Evolutionary conservation across 2,888 invertebrate genomes (phyloP), one percentile per base, ranked within the genome.

Genomic region (Habroteleia sp.): DNA sequence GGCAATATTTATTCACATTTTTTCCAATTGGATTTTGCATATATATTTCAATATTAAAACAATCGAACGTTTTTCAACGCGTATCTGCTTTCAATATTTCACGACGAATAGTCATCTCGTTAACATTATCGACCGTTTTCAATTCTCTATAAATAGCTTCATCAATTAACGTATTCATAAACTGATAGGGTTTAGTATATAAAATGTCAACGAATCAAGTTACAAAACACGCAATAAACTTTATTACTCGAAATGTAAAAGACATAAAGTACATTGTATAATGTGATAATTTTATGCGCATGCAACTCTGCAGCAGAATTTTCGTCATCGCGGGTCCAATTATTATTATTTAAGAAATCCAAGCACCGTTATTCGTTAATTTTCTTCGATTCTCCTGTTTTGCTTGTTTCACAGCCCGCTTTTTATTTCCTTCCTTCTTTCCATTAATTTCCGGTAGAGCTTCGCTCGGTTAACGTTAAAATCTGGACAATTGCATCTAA

Each of bases 401-500:
- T 27, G 27, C 44, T 48, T 10, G 41, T 17, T 29, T 17, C 25
- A 31, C 29, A 6, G n/a, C n/a, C 35, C 33, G 5, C 13, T 33
- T 48, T 37, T 16, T 25, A 8, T 17, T 50, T 50, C 8, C 33
- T 25, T 6, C 7, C 10, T 50, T 44, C 13, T 23, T 56, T 41
- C 27, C 48, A 25, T 50, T 68, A 48, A 33, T 54, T 65, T 37
- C 50, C 17, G 39, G 33, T 31, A 11, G n/a, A 41, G 42, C 46
- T 17, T 48, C 8, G 17, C 27, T 25, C 41, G 48, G 35, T 46
- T 46, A 54, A 56, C 54, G 46, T 46, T 29, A 46, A 54, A 56
- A 20, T 10, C 44, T 27, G 14, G n/a, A 20, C 44, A 66, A 46
- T 66, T 56, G 66, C 54, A 44, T 66, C 46, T 37, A 54, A 46